A percentile compares a stretch with the other conserved stretches of the same genome.
These are phyloP conservation scores for Candidula unifasciata DNA, from an alignment of 2,888 invertebrate genomes.

Conservation along the genomic window DNA sequence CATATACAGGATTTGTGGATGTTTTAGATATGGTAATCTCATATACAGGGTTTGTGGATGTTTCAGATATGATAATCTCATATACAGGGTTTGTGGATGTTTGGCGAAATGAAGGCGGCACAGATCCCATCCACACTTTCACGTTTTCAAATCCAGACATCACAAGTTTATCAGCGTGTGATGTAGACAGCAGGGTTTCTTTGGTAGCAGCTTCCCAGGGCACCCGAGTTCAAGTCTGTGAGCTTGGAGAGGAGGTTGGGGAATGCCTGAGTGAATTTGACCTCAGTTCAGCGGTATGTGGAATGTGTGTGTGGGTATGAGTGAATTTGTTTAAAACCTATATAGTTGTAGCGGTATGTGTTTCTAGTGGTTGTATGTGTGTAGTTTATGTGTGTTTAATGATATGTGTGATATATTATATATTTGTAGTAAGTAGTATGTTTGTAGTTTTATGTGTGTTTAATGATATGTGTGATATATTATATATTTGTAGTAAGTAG, in stretches of 20 bases:
- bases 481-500: too few species aligned
- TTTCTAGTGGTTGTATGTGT: background rate
- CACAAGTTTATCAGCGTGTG: conserved; percentile 43
- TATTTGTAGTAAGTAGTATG: too few species aligned
- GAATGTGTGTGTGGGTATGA: too few species aligned
- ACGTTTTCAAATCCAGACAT: conserved; percentile 42
- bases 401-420: too few species aligned
- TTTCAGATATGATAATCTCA: too few species aligned
- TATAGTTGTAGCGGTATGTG: background rate
- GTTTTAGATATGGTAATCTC: background rate
- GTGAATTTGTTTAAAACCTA: background rate
- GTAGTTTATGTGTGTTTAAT: too few species aligned
- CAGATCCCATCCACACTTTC: conserved; percentile 58
- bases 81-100: conserved; percentile 71
- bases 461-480: too few species aligned
- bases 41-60: too few species aligned
- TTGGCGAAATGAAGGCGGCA: conserved; percentile 67
- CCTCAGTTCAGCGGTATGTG: conserved; percentile 31
- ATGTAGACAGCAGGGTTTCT: conserved; percentile 6
- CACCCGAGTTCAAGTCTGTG: conserved; percentile 38
- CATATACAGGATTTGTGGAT: background rate
- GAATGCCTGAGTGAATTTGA: conserved; percentile 51
- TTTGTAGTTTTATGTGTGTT: too few species aligned
- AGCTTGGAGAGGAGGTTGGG: conserved; percentile 31
- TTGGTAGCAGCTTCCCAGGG: conserved; percentile 46